phyloP scores from a whole-genome alignment of 2,888 invertebrate species.

The Drosophila seclusa region DNA sequence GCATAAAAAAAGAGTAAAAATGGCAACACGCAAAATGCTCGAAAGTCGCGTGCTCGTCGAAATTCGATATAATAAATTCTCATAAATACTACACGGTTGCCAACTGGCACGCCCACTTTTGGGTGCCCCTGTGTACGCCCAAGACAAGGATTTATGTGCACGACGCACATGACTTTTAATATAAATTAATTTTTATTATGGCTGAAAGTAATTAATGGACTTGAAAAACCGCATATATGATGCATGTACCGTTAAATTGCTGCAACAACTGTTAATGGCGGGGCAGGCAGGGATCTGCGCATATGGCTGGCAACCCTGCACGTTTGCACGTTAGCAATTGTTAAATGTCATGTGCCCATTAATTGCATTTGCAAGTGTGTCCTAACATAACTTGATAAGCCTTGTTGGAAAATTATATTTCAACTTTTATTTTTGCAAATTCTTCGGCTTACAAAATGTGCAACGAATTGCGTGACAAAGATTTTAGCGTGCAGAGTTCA shows the following conservation, averaged over 20 bases:
- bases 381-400: constrained; percentile 6
- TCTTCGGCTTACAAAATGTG: not conserved
- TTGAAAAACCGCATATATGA: constrained; percentile 68
- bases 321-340: constrained; percentile 8
- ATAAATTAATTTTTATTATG: constrained; percentile 80
- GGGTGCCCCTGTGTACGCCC: constrained; percentile 35
- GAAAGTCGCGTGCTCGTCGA: constrained; percentile 73
- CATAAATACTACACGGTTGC: constrained; percentile 60
- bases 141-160: constrained; percentile 76
- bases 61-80: constrained; percentile 74
- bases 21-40: constrained; percentile 52
- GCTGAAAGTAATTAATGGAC: constrained; percentile 78
- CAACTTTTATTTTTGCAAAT: not conserved
- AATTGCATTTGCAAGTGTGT: constrained; percentile 1
- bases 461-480: not conserved
- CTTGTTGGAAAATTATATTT: not conserved
- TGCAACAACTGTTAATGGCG: constrained; percentile 37
- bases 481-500: not conserved
- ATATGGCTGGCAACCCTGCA: constrained; percentile 18
- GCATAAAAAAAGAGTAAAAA: not conserved
- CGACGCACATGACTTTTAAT: constrained; percentile 75
- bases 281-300: constrained; percentile 8
- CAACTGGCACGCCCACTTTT: constrained; percentile 24
- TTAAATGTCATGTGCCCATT: not conserved
- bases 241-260: constrained; percentile 65